Conservation (phyloP, 2,113 vertebrate species). For the Rutilus rutilus region DNA sequence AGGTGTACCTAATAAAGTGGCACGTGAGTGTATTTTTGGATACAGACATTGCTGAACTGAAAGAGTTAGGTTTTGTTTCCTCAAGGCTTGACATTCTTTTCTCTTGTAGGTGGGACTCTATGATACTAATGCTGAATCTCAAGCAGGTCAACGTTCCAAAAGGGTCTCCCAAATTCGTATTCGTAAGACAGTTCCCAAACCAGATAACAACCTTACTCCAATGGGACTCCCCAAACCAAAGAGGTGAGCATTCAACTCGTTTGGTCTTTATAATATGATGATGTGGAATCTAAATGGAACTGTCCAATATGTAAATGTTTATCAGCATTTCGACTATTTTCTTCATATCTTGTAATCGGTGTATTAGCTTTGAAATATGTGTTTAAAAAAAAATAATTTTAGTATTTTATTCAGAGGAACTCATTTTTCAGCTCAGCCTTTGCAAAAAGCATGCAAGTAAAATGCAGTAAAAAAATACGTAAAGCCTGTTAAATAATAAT, state of each 20-base stretch:
- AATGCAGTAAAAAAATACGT: too few species aligned
- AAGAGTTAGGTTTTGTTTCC: not conserved
- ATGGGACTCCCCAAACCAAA: constrained; percentile 95
- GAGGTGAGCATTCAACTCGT: constrained; percentile 75
- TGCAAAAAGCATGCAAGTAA: too few species aligned
- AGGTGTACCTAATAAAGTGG: too few species aligned
- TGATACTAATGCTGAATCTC: constrained; percentile 9
- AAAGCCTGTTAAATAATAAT: too few species aligned
- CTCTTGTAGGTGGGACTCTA: constrained; percentile 48
- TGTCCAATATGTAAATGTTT: not conserved
- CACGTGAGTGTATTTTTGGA: too few species aligned
- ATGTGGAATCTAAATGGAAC: not conserved
- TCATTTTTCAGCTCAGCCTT: too few species aligned
- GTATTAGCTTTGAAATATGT: too few species aligned
- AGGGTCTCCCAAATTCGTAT: constrained; percentile 94
- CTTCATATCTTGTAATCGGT: too few species aligned
- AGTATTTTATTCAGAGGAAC: too few species aligned
- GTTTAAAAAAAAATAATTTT: too few species aligned
- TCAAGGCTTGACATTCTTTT: not conserved
- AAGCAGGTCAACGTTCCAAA: constrained; percentile 63
- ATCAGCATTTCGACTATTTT: not conserved
- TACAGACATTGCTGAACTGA: not conserved
- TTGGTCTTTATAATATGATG: not conserved
- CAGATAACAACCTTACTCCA: constrained; percentile 89
- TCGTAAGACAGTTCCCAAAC: constrained; percentile 87